Conservation (phyloP, 2,797 vertebrate species). For the Euthynnus affinis region DNA sequence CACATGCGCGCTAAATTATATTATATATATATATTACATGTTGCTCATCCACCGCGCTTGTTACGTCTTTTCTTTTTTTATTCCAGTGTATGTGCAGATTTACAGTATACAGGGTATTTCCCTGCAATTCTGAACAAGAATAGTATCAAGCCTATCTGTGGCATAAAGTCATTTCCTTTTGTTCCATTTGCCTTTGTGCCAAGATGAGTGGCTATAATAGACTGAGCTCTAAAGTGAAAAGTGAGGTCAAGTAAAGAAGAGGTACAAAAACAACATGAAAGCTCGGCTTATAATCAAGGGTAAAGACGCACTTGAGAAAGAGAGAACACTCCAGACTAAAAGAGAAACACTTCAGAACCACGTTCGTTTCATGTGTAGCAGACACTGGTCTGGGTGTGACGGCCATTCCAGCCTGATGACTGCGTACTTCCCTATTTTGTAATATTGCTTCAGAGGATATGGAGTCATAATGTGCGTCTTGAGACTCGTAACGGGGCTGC, state of each 20-base stretch:
- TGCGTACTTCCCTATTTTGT: constrained; percentile 36
- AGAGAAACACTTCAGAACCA: background rate
- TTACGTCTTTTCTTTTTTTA: constrained; percentile 3
- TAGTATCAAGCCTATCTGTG: background rate
- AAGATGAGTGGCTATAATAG: constrained; percentile 9
- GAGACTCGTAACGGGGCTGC: background rate
- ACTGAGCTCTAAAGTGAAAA: constrained; percentile 11
- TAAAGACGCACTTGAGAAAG: background rate
- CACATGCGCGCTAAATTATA: constrained; percentile 8
- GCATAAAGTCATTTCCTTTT: constrained; percentile 24
- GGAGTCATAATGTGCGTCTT: background rate
- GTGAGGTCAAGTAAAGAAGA: constrained; percentile 17
- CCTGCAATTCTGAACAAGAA: constrained; percentile 32
- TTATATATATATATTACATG: constrained; percentile 17
- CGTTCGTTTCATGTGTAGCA: background rate
- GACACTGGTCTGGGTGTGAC: constrained; percentile 32
- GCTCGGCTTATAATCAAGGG: background rate
- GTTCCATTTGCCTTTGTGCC: constrained; percentile 8
- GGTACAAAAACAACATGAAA: background rate
- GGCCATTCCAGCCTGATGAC: background rate
- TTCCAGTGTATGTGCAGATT: background rate
- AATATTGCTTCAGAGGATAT: constrained; percentile 3
- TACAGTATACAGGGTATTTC: background rate
- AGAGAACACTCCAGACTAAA: background rate
- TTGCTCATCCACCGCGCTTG: constrained; percentile 8